Evolutionary conservation across 2,113 vertebrate genomes (phyloP), one percentile per base, ranked within the genome.

Genomic region (Bagarius yarrelli): DNA sequence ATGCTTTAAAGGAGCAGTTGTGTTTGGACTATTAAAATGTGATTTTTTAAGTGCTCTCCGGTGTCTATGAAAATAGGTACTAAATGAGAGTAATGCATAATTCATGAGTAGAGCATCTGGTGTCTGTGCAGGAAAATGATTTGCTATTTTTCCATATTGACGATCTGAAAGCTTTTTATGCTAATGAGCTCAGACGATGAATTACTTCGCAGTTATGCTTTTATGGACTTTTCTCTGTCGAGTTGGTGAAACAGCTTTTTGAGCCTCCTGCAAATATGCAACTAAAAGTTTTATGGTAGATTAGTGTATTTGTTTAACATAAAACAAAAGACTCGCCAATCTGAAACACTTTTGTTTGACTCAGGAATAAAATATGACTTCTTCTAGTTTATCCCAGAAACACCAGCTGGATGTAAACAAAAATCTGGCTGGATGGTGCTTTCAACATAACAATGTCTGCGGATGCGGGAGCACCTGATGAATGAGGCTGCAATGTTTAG

Each of bases 341-440:
- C 56, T 32, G 19, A 53, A 78, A 32, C 8, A 47, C 44, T 60
- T 53, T 13, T 78, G 71, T 85, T 85, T 85, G 78, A 85, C 81
- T 77, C 74, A 50, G 25, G 80, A 64, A 85, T 73, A 44, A 83
- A 83, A 70, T 70, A 85, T 19, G 56, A 73, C 36, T 34, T 81
- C 19, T 61, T 81, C 19, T 61, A 30, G 64, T n/a, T 34, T 6
- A 21, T 78, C 30, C 59, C 59, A 67, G 77, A 59, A 55, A 21
- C 52, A 76, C 47, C 69, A 72, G 53, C 25, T 74, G 25, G 55
- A 79, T 63, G 71, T 71, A 77, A 79, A 77, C 47, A 76, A 40
- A 79, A 47, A 72, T 63, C 30, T 72, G 21, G 25, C 57, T 75
- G 27, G 53, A 60, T 53, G 36, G 57, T 67, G 36, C 53, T 74